Conservation (phyloP, 1,140 invertebrate genomes). For the Trissolcus basalis region DNA sequence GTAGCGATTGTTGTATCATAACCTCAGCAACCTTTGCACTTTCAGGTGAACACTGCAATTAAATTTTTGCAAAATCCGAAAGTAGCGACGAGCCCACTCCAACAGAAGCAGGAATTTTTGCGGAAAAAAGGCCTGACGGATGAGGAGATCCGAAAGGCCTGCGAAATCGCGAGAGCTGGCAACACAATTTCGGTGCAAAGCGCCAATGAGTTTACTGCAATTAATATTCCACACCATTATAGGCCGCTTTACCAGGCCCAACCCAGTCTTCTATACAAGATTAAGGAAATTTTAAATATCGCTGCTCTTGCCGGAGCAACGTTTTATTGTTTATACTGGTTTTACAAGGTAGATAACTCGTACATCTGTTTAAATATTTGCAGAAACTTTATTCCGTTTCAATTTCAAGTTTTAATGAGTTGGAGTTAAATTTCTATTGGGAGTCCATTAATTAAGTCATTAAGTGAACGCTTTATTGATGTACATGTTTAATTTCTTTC, state of each 20-base stretch:
- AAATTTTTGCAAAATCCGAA: slow-evolving; percentile 91
- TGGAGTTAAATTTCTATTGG: too few species aligned
- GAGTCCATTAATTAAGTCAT: too few species aligned
- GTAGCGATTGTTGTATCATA: slow-evolving; percentile 8
- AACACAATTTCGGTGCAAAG: slow-evolving; percentile 66
- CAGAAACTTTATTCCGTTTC: too few species aligned
- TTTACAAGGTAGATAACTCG: slow-evolving; percentile 88
- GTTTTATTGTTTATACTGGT: slow-evolving; percentile 82
- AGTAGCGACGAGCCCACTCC: slow-evolving; percentile 83
- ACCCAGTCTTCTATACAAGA: slow-evolving; percentile 76
- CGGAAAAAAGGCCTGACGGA: slow-evolving; percentile 87
- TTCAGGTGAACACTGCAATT: slow-evolving; percentile 87
- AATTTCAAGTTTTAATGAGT: too few species aligned
- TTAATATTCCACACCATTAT: slow-evolving; percentile 67
- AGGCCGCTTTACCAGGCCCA: slow-evolving; percentile 69
- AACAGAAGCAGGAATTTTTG: slow-evolving; percentile 87
- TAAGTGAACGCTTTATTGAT: too few species aligned
- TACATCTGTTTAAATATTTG: too few species aligned
- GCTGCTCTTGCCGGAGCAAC: slow-evolving; percentile 82
- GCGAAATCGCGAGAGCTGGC: slow-evolving; percentile 79
- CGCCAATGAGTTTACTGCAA: slow-evolving; percentile 65
- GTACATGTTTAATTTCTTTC: too few species aligned
- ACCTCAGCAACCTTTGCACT: slow-evolving; percentile 23
- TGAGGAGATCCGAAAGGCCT: slow-evolving; percentile 85
- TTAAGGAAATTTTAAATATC: slow-evolving; percentile 82